A percentile compares a stretch with the other conserved stretches of the same genome.
These are phyloP conservation scores for Morus bassanus DNA, from an alignment of 2,797 vertebrate genomes.

Conservation along the genomic window DNA sequence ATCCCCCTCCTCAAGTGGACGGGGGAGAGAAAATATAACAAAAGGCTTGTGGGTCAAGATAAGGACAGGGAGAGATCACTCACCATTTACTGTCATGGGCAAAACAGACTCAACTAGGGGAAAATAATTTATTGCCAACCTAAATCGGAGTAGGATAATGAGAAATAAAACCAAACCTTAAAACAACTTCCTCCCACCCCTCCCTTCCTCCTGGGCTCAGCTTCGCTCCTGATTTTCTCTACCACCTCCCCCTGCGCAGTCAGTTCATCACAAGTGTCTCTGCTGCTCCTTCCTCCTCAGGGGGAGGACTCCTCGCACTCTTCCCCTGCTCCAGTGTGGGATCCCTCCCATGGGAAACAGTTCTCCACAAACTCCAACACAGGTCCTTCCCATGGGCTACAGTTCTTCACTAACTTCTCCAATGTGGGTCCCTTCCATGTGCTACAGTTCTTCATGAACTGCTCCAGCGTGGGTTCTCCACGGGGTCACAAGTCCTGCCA, in stretches of 20 bases:
- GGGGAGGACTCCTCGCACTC: no score
- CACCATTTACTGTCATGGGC: fast-evolving
- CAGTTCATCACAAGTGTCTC: not conserved
- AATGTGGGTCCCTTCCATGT: not conserved
- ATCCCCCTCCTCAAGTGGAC: not conserved
- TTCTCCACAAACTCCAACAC: not conserved
- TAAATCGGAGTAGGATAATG: not conserved
- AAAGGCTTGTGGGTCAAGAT: not conserved
- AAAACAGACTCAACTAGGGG: not conserved
- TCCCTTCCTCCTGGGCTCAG: not conserved
- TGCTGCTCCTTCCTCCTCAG: not conserved
- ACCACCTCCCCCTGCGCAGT: no score
- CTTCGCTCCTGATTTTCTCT: not conserved
- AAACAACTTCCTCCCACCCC: not conserved
- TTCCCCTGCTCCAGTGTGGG: not conserved
- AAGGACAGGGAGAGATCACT: not conserved
- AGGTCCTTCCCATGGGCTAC: not conserved
- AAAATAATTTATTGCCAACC: not conserved
- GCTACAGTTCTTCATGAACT: not conserved
- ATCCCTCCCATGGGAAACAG: not conserved
- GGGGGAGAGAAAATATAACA: not conserved
- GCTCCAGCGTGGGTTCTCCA: not conserved
- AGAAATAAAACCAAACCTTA: not conserved
- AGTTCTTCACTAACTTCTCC: not conserved
- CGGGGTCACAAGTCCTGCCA: not conserved